These are phyloP conservation scores for Ceraclea dissimilis DNA, from an alignment of 2,888 invertebrate genomes.

Conservation along the genomic window DNA sequence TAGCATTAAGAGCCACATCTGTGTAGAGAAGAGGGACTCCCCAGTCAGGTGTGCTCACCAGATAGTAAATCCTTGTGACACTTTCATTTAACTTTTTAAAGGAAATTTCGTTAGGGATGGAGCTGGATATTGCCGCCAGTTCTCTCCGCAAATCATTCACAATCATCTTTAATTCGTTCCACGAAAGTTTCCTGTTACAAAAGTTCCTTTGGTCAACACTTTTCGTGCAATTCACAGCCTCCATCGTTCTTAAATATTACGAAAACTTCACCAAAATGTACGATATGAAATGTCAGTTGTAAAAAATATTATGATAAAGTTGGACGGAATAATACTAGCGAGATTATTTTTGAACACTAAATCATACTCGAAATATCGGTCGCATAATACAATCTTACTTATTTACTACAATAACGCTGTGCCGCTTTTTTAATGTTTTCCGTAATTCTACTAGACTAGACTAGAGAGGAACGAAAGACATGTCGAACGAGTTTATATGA, in stretches of 20 bases:
- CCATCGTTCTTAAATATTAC: neutral
- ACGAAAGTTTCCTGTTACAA: conserved; percentile 47
- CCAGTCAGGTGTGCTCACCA: conserved; percentile 82
- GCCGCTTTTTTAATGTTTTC: no score
- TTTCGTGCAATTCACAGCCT: neutral
- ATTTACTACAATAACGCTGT: no score
- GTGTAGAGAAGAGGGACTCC: conserved; percentile 83
- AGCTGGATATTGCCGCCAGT: conserved; percentile 68
- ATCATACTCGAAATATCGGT: neutral
- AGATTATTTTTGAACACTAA: neutral
- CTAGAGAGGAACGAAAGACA: no score
- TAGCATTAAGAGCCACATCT: conserved; percentile 60
- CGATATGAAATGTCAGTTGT: neutral
- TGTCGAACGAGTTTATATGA: no score
- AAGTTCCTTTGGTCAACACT: neutral
- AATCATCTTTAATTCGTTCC: conserved; percentile 73
- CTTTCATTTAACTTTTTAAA: conserved; percentile 74
- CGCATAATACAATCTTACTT: neutral
- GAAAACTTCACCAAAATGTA: neutral
- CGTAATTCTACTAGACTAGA: no score
- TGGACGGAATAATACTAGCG: neutral
- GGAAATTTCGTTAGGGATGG: conserved; percentile 75
- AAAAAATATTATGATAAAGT: neutral
- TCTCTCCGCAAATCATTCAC: conserved; percentile 76
- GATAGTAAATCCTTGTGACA: conserved; percentile 79